Base-by-base conservation (phyloP, 2,888 invertebrate species). In the Dryomyza anilis region DNA sequence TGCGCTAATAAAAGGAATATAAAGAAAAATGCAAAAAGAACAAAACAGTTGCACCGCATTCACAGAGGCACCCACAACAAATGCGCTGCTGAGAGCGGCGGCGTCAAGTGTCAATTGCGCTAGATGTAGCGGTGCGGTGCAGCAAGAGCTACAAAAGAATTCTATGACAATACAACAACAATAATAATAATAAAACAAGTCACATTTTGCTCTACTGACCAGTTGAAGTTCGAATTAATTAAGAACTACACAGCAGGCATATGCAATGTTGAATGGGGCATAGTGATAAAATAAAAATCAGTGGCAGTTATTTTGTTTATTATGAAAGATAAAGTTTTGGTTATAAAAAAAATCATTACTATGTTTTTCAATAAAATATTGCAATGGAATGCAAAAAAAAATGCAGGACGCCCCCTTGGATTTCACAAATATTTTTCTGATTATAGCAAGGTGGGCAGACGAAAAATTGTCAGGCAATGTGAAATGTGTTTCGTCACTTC, bases 141-240 rank as follows among this genome's bases (percentile, higher is more conserved):
- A 57, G 45, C n/a, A 10, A 58, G 30, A 14, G 21, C n/a, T 14
- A 12, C 2, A n/a, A 52, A 30, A 16, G 46, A 45, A 45, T 52
- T 50, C 53, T 67, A 64, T 63, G 67, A 66, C 14, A 56, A 12
- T 33, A 39, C n/a, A 30, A 21, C 14, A 50, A 29, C 46, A 56
- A 36, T 14, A 48, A 19, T 53, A 63, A 39, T 16, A n/a, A 48
- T 67, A 55, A 36, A 57, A 52, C 19, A 14, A 56, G 56, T 63
- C 19, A 56, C 21, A 16, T 30, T 56, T 36, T 61, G 61, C 62
- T 64, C 62, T 65, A 63, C 53, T 65, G 71, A 71, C 66, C 73
- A 71, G 75, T 74, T 76, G 77, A 79, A 77, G 80, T 78, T 79
- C 79, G 76, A 78, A 80, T 78, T 75, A 79, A 80, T 80, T 80